Percentiles rank a stretch among this genome's conserved stretches.
Evolutionary conservation across 2,113 vertebrate species (phyloP).

Genomic region (Cebidichthys violaceus): DNA sequence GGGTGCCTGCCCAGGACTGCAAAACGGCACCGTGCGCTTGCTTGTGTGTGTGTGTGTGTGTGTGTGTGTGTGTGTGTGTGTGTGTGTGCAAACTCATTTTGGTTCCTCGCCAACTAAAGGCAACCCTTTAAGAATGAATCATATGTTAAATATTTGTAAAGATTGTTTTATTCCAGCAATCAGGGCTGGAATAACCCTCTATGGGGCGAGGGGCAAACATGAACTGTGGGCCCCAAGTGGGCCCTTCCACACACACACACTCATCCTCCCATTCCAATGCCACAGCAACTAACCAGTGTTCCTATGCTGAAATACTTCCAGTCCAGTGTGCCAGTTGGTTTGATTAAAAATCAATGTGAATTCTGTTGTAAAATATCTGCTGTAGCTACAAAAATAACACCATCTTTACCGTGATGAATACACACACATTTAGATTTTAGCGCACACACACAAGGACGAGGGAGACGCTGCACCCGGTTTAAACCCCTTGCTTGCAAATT

Average conservation of each 20-base stretch:
- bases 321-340: not conserved
- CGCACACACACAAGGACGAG: too few species aligned
- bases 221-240: not conserved
- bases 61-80: conserved; percentile 18
- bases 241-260: not conserved
- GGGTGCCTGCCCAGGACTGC: conserved; percentile 79
- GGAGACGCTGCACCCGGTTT: too few species aligned
- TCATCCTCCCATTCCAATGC: not conserved
- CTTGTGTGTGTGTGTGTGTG: conserved; percentile 35
- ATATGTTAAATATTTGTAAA: not conserved
- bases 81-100: conserved; percentile 41
- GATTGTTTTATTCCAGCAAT: not conserved
- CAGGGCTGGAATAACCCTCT: not conserved
- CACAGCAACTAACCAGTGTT: not conserved
- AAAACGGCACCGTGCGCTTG: not conserved
- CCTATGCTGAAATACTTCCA: not conserved
- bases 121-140: conserved; percentile 7
- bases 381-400: not conserved
- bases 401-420: too few species aligned
- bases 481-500: too few species aligned
- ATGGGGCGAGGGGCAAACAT: not conserved
- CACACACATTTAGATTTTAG: too few species aligned
- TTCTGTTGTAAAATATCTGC: not conserved
- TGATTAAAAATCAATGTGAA: not conserved
- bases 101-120: conserved; percentile 66